These are phyloP conservation scores for Myotis brandtii DNA, from an alignment of 2,113 vertebrate species.

Conservation along the genomic window DNA sequence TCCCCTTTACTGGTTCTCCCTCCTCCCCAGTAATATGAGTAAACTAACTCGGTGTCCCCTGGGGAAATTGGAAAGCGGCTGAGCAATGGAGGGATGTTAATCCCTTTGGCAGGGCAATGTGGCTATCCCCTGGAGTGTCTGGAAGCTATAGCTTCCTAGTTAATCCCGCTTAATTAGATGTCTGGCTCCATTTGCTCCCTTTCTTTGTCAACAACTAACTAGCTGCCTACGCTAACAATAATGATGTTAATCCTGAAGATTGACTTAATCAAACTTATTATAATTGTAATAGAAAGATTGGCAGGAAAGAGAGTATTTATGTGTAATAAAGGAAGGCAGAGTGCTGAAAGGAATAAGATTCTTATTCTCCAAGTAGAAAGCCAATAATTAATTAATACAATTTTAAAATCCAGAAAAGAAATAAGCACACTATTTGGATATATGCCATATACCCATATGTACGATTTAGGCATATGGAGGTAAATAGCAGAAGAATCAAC, in stretches of 20 bases:
- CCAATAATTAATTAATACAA: not conserved
- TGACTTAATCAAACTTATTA: not conserved
- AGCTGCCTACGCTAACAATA: not conserved
- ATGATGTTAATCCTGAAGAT: not conserved
- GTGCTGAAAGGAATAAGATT: not conserved
- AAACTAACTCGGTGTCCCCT: not conserved
- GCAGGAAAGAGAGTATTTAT: not conserved
- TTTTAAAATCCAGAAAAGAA: not conserved
- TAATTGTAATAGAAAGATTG: not conserved
- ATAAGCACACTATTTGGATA: not conserved
- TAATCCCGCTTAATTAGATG: not conserved
- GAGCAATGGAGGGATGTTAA: not conserved
- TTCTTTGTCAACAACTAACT: not conserved
- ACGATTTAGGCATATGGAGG: not conserved
- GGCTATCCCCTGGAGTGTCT: not conserved
- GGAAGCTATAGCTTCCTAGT: not conserved
- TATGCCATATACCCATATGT: not conserved
- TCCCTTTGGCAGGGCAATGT: not conserved
- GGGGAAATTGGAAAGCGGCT: not conserved
- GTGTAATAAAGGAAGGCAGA: not conserved
- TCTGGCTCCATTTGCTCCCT: not conserved
- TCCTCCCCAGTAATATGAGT: not conserved
- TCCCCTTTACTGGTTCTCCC: not conserved
- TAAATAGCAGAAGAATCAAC: not conserved
- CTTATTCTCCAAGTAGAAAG: not conserved